A percentile compares a stretch with the other conserved stretches of the same genome.
Conservation (phyloP, 2,888 invertebrate species). For the Drosophila anomalata region DNA sequence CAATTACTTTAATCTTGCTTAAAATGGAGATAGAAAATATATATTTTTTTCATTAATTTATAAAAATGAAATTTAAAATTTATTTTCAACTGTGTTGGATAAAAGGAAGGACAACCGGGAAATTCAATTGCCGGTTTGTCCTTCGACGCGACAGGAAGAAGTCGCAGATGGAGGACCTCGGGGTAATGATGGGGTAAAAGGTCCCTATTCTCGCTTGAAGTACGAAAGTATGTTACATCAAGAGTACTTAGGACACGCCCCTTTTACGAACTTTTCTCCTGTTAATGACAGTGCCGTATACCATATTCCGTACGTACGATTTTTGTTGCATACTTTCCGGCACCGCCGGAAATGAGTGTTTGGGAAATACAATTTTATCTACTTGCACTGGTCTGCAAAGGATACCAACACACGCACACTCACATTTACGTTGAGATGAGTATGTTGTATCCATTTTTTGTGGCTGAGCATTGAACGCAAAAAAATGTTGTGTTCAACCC, state of each 20-base stretch:
- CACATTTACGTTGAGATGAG: neutral
- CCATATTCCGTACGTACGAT: slow-evolving; percentile 12
- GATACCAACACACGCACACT: slow-evolving; percentile 5
- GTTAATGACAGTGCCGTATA: slow-evolving; percentile 47
- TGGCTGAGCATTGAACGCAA: slow-evolving; percentile 9
- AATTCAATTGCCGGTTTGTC: slow-evolving; percentile 33
- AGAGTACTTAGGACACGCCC: slow-evolving; percentile 38
- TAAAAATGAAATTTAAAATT: neutral
- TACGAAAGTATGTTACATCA: slow-evolving; percentile 31
- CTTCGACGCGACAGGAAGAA: slow-evolving; percentile 26
- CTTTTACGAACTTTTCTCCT: slow-evolving; percentile 36
- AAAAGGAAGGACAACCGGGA: slow-evolving; percentile 12
- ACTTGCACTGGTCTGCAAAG: slow-evolving; percentile 18
- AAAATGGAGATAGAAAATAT: too few species aligned
- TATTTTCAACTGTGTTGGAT: slow-evolving; percentile 5
- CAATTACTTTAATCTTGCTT: too few species aligned
- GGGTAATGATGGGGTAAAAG: slow-evolving; percentile 37
- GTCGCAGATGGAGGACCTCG: slow-evolving; percentile 11
- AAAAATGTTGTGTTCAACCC: slow-evolving; percentile 32
- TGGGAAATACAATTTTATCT: slow-evolving; percentile 17
- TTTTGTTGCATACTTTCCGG: slow-evolving; percentile 62
- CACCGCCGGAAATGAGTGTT: slow-evolving; percentile 43
- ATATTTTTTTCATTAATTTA: neutral
- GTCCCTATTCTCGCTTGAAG: slow-evolving; percentile 19
- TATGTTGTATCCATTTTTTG: slow-evolving; percentile 8